Evolutionary conservation across 2,888 invertebrate species (phyloP).

Genomic region (Stenotaenia linearis): DNA sequence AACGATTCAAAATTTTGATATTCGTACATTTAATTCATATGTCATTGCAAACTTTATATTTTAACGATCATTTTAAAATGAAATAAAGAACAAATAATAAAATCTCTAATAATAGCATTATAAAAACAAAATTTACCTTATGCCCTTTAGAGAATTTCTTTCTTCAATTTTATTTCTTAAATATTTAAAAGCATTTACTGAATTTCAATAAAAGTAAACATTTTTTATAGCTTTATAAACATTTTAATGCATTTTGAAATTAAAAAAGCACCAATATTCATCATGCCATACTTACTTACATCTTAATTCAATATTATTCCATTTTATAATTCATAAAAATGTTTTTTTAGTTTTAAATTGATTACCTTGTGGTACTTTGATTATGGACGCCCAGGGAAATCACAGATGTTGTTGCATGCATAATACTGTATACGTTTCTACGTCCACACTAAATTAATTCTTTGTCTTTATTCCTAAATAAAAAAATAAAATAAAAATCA

Average conservation of each 20-base stretch:
- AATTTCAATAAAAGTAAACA: too few relatives aligned
- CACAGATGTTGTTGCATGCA: slow-evolving; percentile 26
- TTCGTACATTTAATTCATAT: too few relatives aligned
- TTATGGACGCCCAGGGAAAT: slow-evolving; percentile 8
- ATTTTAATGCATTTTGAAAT: not conserved
- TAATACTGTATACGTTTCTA: not conserved
- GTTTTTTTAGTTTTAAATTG: not conserved
- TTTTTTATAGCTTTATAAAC: not conserved
- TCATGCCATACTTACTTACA: not conserved
- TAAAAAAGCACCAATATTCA: not conserved
- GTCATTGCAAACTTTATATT: too few relatives aligned
- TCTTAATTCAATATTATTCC: not conserved
- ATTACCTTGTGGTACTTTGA: slow-evolving; percentile 16
- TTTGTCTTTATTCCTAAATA: not conserved
- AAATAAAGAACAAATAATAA: too few relatives aligned
- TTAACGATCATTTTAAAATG: too few relatives aligned
- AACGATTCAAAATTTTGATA: too few relatives aligned
- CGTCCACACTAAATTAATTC: not conserved
- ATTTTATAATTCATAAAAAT: not conserved
- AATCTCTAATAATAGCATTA: too few relatives aligned
- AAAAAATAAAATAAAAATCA: not conserved
- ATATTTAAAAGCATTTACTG: too few relatives aligned
- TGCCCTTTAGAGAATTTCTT: too few relatives aligned
- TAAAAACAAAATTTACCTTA: too few relatives aligned
- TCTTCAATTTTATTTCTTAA: too few relatives aligned